Evolutionary conservation across 2,888 invertebrate species (phyloP), one percentile per base, ranked within the genome.

Genomic region (Scaptomyza flava): DNA sequence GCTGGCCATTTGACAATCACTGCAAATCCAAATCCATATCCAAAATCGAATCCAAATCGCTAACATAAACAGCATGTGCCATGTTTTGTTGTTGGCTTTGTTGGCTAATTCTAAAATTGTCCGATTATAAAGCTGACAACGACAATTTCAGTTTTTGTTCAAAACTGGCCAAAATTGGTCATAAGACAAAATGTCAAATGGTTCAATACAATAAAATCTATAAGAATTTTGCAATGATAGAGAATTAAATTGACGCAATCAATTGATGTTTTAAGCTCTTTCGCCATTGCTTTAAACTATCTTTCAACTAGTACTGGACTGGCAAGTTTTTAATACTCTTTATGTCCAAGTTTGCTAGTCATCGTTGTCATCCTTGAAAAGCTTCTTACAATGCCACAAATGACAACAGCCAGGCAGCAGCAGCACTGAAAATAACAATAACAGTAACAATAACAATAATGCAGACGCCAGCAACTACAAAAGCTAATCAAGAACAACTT

Each of bases 131-230:
- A 80, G 66, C 61, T 61, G 69, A 69, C 86, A 78, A 50, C 51
- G 34, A 56, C 54, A 42, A 34, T 71, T 71, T 58, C 52, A 31
- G 38, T 51, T 11, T 50, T 51, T 63, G 45, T 60, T 47, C 43
- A n/a, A 20, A 50, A 23, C 58, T 56, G 65, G 53, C 84, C 72
- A 73, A 79, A 75, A 72, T 41, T 81, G 89, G 84, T 59, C 74
- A 79, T 62, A 59, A 70, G 77, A 61, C 79, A 59, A 83, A 88
- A 83, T 86, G 81, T 74, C 87, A 86, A 79, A 71, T 69, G 72
- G 70, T 67, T 61, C 62, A 54, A 62, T 81, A 53, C 38, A 27
- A 27, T 8, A 6, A 38, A 14, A 38, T 38, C 38, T 43, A 62
- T 20, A 31, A 34, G 41, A 48, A 23, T 8, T 45, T 57, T 61